These are phyloP conservation scores for Trochalopteron elliotii DNA, from an alignment of 2,113 vertebrate genomes.

Conservation along the genomic window DNA sequence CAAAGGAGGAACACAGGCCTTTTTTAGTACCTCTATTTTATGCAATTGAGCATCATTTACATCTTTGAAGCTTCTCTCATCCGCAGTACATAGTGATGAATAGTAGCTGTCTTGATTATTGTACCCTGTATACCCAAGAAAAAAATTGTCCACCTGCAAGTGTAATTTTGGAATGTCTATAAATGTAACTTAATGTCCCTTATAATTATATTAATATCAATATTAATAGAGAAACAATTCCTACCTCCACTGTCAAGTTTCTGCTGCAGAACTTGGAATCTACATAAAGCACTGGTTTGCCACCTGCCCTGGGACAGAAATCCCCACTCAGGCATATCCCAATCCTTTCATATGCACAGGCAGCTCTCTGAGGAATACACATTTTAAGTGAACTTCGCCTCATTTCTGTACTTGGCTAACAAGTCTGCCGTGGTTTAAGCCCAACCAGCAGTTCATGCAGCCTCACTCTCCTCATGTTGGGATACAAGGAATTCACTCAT, in stretches of 20 bases:
- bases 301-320: not conserved
- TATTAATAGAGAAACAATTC: not conserved
- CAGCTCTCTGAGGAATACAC: not conserved
- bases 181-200: not conserved
- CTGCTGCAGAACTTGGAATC: not conserved
- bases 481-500: not conserved
- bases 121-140: not conserved
- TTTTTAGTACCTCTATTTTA: not conserved
- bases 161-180: not conserved
- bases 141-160: not conserved
- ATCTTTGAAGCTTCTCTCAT: not conserved
- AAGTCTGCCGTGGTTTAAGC: not conserved
- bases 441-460: not conserved
- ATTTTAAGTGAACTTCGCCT: not conserved
- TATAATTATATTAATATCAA: too few relatives aligned
- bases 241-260: not conserved
- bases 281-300: not conserved
- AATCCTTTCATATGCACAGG: accelerated
- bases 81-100: not conserved
- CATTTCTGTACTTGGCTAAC: not conserved
- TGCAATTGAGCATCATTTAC: not conserved
- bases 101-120: not conserved
- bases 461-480: not conserved
- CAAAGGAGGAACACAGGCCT: not conserved
- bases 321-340: not conserved